Conservation (phyloP, 2,797 vertebrate species). For the Bradypodion pumilum region DNA sequence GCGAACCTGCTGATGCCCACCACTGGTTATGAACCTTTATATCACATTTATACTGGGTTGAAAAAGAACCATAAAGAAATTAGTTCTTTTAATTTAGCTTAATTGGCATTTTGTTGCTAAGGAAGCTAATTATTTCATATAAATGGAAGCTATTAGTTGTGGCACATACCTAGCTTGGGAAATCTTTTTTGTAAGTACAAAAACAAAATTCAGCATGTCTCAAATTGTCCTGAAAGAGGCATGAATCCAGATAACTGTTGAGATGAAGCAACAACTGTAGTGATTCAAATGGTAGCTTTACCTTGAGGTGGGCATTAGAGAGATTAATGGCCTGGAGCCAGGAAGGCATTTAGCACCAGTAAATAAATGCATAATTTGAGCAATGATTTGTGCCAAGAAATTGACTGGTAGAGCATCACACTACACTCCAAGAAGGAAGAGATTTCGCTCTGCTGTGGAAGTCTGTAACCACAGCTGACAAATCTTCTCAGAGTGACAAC, state of each 20-base stretch:
- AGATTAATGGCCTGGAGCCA: slow-evolving; percentile 15
- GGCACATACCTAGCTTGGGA: neutral
- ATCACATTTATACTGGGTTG: neutral
- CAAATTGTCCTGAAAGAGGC: neutral
- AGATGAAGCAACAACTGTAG: neutral
- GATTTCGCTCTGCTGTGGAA: slow-evolving; percentile 9
- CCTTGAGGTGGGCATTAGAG: slow-evolving; percentile 9
- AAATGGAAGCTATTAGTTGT: neutral
- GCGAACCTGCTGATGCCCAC: no score
- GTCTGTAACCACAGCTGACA: slow-evolving; percentile 58
- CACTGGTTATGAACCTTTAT: neutral
- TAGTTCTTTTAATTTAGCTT: slow-evolving; percentile 1
- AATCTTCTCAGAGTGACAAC: slow-evolving; percentile 23
- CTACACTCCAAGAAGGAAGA: slow-evolving; percentile 6
- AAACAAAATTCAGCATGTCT: neutral
- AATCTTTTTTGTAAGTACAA: neutral
- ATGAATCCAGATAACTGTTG: neutral
- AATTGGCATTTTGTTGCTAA: neutral
- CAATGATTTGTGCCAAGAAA: neutral
- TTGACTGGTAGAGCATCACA: neutral
- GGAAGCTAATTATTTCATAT: neutral
- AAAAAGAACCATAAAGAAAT: neutral
- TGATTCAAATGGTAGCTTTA: neutral
- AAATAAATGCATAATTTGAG: neutral
- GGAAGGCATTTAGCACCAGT: neutral